A percentile compares a stretch with the other conserved stretches of the same genome.
These are phyloP conservation scores for Campylomormyrus numenius DNA, from an alignment of 2,113 vertebrate species.

Conservation along the genomic window DNA sequence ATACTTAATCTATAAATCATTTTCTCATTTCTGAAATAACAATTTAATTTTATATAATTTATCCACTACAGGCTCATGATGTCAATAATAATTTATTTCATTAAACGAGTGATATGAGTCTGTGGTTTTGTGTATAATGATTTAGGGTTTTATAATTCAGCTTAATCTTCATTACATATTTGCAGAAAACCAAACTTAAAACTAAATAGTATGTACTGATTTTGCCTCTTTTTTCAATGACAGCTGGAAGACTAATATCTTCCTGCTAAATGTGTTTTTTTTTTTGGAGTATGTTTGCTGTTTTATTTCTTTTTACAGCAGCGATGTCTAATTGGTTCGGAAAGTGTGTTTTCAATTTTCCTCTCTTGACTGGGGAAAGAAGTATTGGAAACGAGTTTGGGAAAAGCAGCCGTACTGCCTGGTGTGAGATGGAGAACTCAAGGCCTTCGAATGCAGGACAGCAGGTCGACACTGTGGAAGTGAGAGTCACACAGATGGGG, in stretches of 20 bases:
- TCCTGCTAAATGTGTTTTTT: background rate
- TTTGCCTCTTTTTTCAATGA: background rate
- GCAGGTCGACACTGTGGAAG: background rate
- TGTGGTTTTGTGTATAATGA: background rate
- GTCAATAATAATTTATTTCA: background rate
- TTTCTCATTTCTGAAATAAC: background rate
- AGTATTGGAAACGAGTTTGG: background rate
- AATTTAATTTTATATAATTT: background rate
- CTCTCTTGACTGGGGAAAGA: background rate
- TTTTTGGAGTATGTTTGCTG: background rate
- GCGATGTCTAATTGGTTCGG: background rate
- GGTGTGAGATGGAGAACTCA: background rate
- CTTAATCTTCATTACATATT: background rate
- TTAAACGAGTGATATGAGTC: background rate
- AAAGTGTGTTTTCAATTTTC: background rate
- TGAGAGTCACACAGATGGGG: background rate
- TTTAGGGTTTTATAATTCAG: background rate
- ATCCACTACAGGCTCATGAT: background rate
- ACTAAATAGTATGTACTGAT: background rate
- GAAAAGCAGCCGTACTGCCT: background rate
- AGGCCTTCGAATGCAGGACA: background rate
- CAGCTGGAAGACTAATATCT: background rate
- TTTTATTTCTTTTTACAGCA: background rate
- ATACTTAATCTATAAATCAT: background rate
- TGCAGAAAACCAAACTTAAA: background rate